Conservation (phyloP, 2,113 vertebrate species). For the Pomatorhinus ruficollis region DNA sequence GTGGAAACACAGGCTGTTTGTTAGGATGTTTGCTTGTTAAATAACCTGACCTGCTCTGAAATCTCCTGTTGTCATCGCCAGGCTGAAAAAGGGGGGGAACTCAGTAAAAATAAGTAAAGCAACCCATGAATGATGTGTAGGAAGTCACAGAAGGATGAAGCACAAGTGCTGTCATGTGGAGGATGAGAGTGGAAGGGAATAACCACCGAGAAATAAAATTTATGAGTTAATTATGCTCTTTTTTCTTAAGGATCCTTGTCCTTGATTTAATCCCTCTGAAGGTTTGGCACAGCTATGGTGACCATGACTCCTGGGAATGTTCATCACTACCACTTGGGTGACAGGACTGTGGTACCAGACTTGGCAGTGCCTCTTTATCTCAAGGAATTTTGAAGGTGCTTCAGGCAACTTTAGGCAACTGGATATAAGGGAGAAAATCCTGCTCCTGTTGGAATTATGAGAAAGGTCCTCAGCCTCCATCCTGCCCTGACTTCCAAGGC, state of each 20-base stretch:
- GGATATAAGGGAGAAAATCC: neutral
- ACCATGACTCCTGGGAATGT: neutral
- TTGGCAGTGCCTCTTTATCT: neutral
- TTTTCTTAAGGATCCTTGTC: neutral
- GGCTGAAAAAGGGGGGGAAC: neutral
- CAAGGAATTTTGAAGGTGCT: neutral
- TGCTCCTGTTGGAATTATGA: fast-evolving
- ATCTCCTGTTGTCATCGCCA: fast-evolving
- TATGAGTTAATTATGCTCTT: neutral
- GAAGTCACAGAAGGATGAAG: neutral
- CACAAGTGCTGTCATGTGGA: fast-evolving
- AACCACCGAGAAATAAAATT: neutral
- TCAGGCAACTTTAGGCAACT: neutral
- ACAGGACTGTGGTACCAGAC: fast-evolving
- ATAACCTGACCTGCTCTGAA: neutral
- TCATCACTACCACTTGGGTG: neutral
- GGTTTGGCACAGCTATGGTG: neutral
- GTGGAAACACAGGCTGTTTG: neutral
- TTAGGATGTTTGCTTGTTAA: neutral
- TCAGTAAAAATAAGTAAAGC: neutral
- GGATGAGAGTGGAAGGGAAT: neutral
- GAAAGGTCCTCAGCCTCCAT: neutral
- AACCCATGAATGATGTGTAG: fast-evolving
- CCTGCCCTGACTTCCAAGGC: neutral
- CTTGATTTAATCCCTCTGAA: neutral